These are phyloP conservation scores for Microcebus jonahi DNA, from an alignment of 2,113 vertebrate genomes.

Conservation along the genomic window DNA sequence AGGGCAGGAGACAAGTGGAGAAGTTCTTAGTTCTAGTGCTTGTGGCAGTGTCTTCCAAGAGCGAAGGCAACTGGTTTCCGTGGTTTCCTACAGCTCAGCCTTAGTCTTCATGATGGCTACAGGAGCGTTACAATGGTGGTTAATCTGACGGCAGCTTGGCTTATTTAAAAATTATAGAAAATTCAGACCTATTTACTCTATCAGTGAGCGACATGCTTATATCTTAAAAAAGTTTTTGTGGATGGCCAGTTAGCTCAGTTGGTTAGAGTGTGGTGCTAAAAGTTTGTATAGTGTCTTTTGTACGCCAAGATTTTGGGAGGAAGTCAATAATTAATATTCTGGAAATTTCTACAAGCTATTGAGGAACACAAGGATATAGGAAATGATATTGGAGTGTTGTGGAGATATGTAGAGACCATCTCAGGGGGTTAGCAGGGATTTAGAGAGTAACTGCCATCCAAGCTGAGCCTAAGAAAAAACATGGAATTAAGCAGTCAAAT, in stretches of 20 bases:
- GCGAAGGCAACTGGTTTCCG: neutral
- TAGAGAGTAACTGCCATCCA: neutral
- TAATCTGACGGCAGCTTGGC: neutral
- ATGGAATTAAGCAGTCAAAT: neutral
- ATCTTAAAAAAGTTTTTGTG: neutral
- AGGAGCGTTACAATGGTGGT: neutral
- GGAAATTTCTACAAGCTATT: neutral
- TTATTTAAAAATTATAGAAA: constrained; percentile 18
- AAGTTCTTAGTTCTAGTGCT: neutral
- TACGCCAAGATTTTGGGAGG: neutral
- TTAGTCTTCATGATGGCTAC: neutral
- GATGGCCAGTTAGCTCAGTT: too few species aligned
- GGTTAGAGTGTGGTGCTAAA: too few species aligned
- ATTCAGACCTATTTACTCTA: neutral
- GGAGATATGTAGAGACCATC: neutral
- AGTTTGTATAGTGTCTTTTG: neutral
- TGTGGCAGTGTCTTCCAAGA: neutral
- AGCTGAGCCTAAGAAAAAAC: neutral
- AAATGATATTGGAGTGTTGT: neutral
- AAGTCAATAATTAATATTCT: constrained; percentile 2
- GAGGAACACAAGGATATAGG: neutral
- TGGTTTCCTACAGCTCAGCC: neutral
- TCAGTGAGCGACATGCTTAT: neutral
- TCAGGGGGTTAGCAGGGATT: neutral
- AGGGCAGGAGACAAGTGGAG: neutral